Percentiles rank a stretch among this genome's conserved stretches.
These are phyloP conservation scores for Zosterops japonicus DNA, from an alignment of 2,113 vertebrate species.

Conservation along the genomic window DNA sequence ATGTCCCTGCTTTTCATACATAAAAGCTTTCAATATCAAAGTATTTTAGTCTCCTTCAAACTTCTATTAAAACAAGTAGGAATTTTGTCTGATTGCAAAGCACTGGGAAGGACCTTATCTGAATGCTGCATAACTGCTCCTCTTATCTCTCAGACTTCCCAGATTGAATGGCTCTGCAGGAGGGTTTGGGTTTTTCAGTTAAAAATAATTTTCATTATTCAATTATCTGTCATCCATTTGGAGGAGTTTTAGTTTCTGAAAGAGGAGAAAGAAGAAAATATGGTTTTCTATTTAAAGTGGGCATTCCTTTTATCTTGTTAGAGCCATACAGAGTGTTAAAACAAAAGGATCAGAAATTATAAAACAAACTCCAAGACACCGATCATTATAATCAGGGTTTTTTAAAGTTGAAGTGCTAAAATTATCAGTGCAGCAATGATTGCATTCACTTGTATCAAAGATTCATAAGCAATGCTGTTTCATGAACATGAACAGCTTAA, in stretches of 20 bases:
- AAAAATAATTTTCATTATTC: slow-evolving; percentile 21
- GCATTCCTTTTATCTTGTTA: slow-evolving; percentile 7
- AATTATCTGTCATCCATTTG: background rate
- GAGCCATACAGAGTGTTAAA: background rate
- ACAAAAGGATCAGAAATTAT: background rate
- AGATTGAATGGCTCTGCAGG: background rate
- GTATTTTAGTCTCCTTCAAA: background rate
- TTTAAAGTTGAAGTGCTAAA: background rate
- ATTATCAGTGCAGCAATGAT: background rate
- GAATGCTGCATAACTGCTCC: background rate
- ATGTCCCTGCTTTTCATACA: background rate
- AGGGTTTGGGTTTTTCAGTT: background rate
- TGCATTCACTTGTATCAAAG: background rate
- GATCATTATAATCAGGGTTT: background rate
- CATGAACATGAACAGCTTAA: background rate
- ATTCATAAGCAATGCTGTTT: background rate
- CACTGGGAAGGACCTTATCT: background rate
- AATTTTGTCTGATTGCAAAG: background rate
- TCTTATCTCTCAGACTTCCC: background rate
- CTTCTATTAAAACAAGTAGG: background rate
- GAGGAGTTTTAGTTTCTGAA: background rate
- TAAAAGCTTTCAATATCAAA: background rate
- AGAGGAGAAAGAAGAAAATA: background rate
- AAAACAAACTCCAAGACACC: slow-evolving; percentile 29
- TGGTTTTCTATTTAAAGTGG: background rate